phyloP scores from a whole-genome alignment of 2,113 vertebrate species.

The Leptodactylus fuscus region DNA sequence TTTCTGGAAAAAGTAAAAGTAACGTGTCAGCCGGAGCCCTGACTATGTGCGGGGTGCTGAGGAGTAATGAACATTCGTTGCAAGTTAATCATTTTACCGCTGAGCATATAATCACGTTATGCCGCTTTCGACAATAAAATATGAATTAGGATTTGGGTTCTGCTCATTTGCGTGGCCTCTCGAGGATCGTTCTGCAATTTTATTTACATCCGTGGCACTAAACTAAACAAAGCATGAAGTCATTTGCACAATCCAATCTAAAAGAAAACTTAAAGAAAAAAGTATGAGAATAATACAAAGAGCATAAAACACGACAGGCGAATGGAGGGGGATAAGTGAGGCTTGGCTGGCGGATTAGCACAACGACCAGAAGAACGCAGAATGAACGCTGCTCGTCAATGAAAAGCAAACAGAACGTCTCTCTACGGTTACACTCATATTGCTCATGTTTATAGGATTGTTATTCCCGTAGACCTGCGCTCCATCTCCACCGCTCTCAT shows the following conservation, averaged over 20 bases:
- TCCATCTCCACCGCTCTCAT: too few species aligned
- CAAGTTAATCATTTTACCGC: conserved; percentile 40
- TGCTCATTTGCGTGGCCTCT: conserved; percentile 40
- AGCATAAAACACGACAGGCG: conserved; percentile 12
- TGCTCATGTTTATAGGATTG: too few species aligned
- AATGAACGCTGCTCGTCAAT: not conserved
- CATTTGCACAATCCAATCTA: conserved; percentile 38
- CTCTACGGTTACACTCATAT: too few species aligned
- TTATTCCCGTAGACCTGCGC: too few species aligned
- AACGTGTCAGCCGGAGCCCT: not conserved
- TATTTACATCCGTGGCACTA: conserved; percentile 39
- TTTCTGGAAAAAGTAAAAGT: not conserved
- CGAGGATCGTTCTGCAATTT: conserved; percentile 33
- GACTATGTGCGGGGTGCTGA: not conserved
- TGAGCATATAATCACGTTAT: conserved; percentile 38
- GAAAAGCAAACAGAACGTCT: not conserved
- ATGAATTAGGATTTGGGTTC: conserved; percentile 36
- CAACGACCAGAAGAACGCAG: not conserved
- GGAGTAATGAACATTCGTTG: conserved; percentile 25
- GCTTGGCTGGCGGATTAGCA: not conserved
- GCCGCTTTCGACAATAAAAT: conserved; percentile 31
- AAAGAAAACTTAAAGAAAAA: conserved; percentile 19
- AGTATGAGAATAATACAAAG: conserved; percentile 2
- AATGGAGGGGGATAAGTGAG: not conserved
- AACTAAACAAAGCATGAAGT: conserved; percentile 46